Evolutionary conservation across 2,888 invertebrate species (phyloP).

Genomic region (Perithous albicinctus): DNA sequence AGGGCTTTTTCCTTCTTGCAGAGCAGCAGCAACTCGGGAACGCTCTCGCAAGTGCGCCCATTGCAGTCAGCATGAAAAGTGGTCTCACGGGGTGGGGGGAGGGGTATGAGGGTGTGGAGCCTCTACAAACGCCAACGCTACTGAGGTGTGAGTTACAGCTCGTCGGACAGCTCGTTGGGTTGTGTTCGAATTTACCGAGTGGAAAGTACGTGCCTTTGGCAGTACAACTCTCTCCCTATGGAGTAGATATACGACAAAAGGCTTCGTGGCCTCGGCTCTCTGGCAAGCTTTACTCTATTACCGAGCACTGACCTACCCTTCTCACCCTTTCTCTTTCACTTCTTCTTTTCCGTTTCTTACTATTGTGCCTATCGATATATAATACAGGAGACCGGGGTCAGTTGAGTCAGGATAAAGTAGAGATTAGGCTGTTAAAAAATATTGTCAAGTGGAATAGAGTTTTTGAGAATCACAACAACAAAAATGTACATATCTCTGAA

Average conservation of each 20-base stretch:
- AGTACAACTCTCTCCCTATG: conserved; percentile 49
- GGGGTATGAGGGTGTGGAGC: conserved; percentile 34
- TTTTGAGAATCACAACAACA: too few relatives aligned
- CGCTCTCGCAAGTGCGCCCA: conserved; percentile 48
- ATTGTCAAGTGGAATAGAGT: too few relatives aligned
- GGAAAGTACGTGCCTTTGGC: conserved; percentile 63
- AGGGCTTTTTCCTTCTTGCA: conserved; percentile 34
- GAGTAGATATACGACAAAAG: conserved; percentile 30
- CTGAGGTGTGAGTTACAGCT: conserved; percentile 70
- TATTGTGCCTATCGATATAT: conserved; percentile 15
- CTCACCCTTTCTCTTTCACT: not conserved
- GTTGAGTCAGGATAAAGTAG: too few relatives aligned
- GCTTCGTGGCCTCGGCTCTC: conserved; percentile 37
- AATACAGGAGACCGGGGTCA: too few relatives aligned
- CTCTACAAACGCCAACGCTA: conserved; percentile 38
- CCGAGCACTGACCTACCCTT: conserved; percentile 23
- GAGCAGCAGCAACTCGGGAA: conserved; percentile 20
- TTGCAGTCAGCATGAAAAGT: conserved; percentile 72
- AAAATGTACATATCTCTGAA: too few relatives aligned
- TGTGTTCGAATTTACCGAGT: conserved; percentile 66
- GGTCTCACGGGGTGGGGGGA: conserved; percentile 51
- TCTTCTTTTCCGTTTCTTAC: not conserved
- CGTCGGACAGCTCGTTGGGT: conserved; percentile 68
- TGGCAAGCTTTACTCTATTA: conserved; percentile 41
- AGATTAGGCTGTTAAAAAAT: too few relatives aligned